Base-by-base conservation (phyloP, 2,888 invertebrate species). In the Heliconius hortense region DNA sequence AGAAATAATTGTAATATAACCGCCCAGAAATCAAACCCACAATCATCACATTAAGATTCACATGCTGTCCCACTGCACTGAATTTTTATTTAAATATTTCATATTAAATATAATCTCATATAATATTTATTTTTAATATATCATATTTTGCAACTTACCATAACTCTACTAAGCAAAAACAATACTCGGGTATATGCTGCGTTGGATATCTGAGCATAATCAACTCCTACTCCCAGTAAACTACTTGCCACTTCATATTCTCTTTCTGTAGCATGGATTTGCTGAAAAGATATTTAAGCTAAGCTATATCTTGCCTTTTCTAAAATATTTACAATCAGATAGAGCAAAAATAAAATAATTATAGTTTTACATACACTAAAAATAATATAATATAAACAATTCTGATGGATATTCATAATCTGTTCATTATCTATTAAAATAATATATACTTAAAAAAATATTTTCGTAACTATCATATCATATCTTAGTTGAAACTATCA, bases 81-180 rank as follows among this genome's bases (percentile, higher is more conserved):
- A 53, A 8, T 18, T 2, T 53, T 53, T 2, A 66, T 15, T 64
- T 2, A 15, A 53, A 26, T 28, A 71, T 24, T n/a, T 60, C 24
- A 43, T 53, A 28, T 43, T 26, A 66, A 31, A 21, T 70, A 56
- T 28, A 63, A 35, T 18, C 39, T 24, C 8, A 48, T 48, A 7
- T 48, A n/a, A 53, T 53, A 21, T 53, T 53, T 53, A 53, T 53
- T 53, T 18, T 53, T 8, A 53, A 8, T 21, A 21, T 48, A 48
- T 67, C 4, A 67, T 13, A 48, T 48, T 21, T 48, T 10, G 4
- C 21, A 56, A 90, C 95, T 93, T 88, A 97, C 97, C 99, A 99
- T 99, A 88, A 98, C 98, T 91, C 98, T 97, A 91, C 98, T 98
- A 78, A 99, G 96, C 82, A 99, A 94, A 94, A 99, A 99, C 79